Evolutionary conservation across 2,888 invertebrate genomes (phyloP), one percentile per base, ranked within the genome.

Genomic region (Zhuqinia jingwanae): DNA sequence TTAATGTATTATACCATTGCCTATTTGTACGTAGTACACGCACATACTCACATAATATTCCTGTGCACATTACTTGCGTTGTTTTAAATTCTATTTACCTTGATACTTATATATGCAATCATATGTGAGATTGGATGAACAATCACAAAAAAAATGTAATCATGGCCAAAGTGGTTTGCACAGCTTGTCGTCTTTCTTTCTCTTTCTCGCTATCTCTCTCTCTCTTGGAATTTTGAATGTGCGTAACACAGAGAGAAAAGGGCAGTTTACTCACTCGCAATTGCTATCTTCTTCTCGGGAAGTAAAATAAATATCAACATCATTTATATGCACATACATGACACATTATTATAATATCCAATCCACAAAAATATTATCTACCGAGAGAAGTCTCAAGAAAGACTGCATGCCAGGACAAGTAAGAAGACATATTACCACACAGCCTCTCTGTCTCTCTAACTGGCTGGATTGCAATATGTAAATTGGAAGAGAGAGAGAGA

Each of bases 281-380:
- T 63, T 30, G 63, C 25, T 17, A 27, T 63, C 63, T 25, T 73
- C 45, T 20, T 73, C 36, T 36, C 15, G 47, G 22, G 73, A 73
- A 63, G 70, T 56, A 82, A 36, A 36, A n/a, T n/a, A 6, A 82
- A 82, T 73, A 82, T 82, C 81, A 82, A 58, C 81, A 75, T 73
- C 81, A 73, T 82, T 82, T 82, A 82, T 73, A 82, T 82, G 58
- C 60, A 73, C 73, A 82, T 79, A 65, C 36, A 36, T 36, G 36
- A 36, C 36, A 36, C 36, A 36, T 36, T 36, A 36, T 36, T 36
- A 36, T 36, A 36, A 36, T 36, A 36, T 77, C 27, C 68, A 50
- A 36, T 36, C 65, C 20, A 50, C 20, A 79, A 82, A 82, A 36
- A 36, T 73, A 82, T 60, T 82, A 30, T 73, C 81, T 82, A 73